phyloP scores from a whole-genome alignment of 2,113 vertebrate genomes.

The Melanerpes formicivorus region DNA sequence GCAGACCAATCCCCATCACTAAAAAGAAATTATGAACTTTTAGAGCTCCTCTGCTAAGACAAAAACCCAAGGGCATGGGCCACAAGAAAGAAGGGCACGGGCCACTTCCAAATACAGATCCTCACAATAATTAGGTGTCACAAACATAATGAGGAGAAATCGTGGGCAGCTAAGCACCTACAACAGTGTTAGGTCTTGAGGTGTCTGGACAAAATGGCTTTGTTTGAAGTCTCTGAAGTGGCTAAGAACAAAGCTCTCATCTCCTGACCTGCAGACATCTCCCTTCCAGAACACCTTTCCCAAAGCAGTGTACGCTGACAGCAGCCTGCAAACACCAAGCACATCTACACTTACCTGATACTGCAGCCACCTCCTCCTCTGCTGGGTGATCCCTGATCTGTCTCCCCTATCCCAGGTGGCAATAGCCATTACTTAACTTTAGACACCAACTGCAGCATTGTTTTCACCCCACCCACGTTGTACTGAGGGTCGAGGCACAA shows the following conservation, averaged over 20 bases:
- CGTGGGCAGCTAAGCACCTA: neutral
- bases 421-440: neutral
- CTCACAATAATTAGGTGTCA: neutral
- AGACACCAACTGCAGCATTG: neutral
- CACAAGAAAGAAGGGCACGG: neutral
- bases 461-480: neutral
- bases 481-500: neutral
- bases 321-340: neutral
- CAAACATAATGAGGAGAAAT: slow-evolving; percentile 7
- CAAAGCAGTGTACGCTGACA: neutral
- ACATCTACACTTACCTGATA: neutral
- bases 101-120: neutral
- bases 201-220: neutral
- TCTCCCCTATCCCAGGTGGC: neutral
- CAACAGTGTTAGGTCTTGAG: neutral
- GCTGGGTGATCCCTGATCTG: neutral
- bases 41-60: neutral
- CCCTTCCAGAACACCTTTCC: neutral
- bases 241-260: neutral
- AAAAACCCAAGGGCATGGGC: neutral
- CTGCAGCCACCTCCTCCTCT: neutral
- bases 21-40: neutral
- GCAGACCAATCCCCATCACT: neutral
- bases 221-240: neutral
- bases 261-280: neutral